Percentiles rank a stretch among this genome's conserved stretches.
Evolutionary conservation across 2,113 vertebrate species (phyloP).

Genomic region (Thryonomys swinderianus): DNA sequence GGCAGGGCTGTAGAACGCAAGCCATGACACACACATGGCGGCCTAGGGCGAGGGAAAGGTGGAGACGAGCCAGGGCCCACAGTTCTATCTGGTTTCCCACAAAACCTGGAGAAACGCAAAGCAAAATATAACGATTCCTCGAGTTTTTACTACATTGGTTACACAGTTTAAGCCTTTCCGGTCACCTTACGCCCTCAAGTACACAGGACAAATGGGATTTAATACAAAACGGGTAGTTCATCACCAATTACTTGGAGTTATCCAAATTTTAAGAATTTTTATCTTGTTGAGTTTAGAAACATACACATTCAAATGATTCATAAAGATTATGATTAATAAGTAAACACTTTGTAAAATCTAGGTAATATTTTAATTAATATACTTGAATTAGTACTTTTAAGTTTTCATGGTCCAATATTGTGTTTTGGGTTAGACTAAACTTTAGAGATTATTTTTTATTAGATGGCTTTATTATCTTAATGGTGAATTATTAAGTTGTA

Average conservation of each 20-base stretch:
- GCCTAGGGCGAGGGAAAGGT: neutral
- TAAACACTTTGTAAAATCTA: neutral
- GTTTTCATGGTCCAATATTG: neutral
- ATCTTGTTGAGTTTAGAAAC: neutral
- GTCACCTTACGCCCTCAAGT: neutral
- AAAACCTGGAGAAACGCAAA: neutral
- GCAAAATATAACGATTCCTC: neutral
- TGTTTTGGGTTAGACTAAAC: neutral
- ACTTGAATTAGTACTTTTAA: neutral
- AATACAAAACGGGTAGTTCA: neutral
- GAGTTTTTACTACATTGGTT: neutral
- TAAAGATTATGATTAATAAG: neutral
- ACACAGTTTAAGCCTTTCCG: neutral
- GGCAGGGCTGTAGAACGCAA: fast-evolving
- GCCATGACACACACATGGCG: too few species aligned
- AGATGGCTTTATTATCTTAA: neutral
- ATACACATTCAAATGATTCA: neutral
- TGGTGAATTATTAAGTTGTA: neutral
- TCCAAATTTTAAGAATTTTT: neutral
- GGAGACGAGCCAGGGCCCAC: fast-evolving
- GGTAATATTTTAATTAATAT: neutral
- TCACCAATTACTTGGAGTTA: neutral
- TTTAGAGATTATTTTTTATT: neutral
- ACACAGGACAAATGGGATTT: neutral
- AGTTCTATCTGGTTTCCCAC: neutral